Evolutionary conservation across 1,140 invertebrate species (phyloP), one percentile per base, ranked within the genome.

Genomic region (Diachasma alloeum): DNA sequence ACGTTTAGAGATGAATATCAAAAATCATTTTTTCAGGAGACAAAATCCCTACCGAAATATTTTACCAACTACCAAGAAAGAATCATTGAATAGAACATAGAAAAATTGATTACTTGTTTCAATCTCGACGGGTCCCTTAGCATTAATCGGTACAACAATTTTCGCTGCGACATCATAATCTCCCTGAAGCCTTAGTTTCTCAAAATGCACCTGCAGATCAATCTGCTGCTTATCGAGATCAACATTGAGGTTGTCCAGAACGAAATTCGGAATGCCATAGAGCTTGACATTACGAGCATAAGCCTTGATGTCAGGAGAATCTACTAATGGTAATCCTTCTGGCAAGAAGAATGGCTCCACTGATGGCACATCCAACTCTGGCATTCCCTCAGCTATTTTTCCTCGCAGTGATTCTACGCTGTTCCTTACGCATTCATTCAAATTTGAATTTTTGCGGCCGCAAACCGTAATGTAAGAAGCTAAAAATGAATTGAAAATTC

Each of bases 381-480:
- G 91, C 59, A 93, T 92, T 37, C 93, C 93, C 10, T 86, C 46
- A 19, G 84, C 82, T 3, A 93, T 81, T 4, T 89, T 84, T 0
- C 91, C 90, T 66, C 89, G 85, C 6, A 93, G 70, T 8, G 79
- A 76, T 63, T 92, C 87, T 4, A 93, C 90, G 4, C 91, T 90
- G 39, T 91, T 86, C 31, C 81, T 82, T 0, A 91, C 90, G 78
- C 93, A 94, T 3, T 86, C 83, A 74, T 91, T 86, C 0, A 93
- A 83, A 0, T 92, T 88, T 10, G 88, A 88, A 81, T 92, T 91
- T 77, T 90, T 90, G 2, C 92, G 89, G 79, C 92, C 91, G 79
- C 93, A 94, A n/a, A 93, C 82, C 77, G 92, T 88, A 0, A 94
- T 90, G 82, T 92, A 93, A 15, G 88, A 86, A 17, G 93, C 93